A percentile compares a stretch with the other conserved stretches of the same genome.
These are phyloP conservation scores for Oedothorax gibbosus DNA, from an alignment of 1,140 invertebrate genomes.

Conservation along the genomic window DNA sequence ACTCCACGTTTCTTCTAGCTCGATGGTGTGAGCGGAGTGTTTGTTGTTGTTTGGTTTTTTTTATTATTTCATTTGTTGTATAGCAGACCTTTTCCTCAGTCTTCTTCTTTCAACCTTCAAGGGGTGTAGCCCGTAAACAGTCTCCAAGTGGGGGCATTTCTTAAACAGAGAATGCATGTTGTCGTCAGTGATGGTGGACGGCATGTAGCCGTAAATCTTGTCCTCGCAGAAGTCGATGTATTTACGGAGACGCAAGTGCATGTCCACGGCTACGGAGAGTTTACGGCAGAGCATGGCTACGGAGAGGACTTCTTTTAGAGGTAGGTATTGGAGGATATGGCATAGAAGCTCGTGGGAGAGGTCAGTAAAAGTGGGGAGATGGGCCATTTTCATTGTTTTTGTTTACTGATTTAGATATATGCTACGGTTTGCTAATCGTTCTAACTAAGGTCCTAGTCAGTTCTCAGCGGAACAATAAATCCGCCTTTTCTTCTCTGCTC, in stretches of 20 bases:
- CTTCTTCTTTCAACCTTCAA: slow-evolving; percentile 62
- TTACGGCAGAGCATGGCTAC: slow-evolving; percentile 46
- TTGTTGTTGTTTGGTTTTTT: no score
- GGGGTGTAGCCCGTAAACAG: slow-evolving; percentile 65
- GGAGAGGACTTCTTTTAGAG: slow-evolving; percentile 44
- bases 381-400: neutral
- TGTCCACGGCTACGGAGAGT: slow-evolving; percentile 19
- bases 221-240: slow-evolving; percentile 39
- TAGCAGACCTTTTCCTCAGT: slow-evolving; percentile 51
- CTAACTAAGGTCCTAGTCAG: neutral
- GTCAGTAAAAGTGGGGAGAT: slow-evolving; percentile 20
- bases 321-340: slow-evolving; percentile 47
- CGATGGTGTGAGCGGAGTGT: no score
- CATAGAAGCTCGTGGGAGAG: slow-evolving; percentile 55
- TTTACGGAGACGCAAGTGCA: slow-evolving; percentile 49
- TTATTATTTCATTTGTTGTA: no score
- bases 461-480: neutral
- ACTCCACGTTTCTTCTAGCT: no score
- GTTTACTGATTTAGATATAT: slow-evolving; percentile 7
- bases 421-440: neutral
- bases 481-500: neutral
- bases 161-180: slow-evolving; percentile 62
- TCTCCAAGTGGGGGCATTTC: slow-evolving; percentile 64
- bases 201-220: slow-evolving; percentile 64
- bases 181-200: slow-evolving; percentile 64